These are phyloP conservation scores for Oceanites oceanicus DNA, from an alignment of 2,113 vertebrate species.

Conservation along the genomic window DNA sequence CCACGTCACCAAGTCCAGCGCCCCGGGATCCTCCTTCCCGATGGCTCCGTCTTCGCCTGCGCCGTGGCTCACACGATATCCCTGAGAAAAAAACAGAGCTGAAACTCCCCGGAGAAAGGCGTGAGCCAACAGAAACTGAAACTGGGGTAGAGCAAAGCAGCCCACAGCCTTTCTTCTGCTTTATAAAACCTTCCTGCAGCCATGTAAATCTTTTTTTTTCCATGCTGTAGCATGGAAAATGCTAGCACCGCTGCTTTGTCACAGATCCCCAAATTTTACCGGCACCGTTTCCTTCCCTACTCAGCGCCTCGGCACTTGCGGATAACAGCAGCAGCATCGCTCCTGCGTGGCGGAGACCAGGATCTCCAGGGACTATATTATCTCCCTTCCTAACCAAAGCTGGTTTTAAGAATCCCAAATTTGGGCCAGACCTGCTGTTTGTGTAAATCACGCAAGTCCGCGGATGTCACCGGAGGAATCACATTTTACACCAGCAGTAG, in stretches of 20 bases:
- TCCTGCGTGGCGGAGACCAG: fast-evolving
- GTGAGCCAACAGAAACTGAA: not conserved
- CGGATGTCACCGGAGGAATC: not conserved
- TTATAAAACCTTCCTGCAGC: fast-evolving
- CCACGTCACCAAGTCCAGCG: not conserved
- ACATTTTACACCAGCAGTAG: fast-evolving
- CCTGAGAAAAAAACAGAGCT: not conserved
- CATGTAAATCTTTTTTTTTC: fast-evolving
- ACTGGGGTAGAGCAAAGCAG: not conserved
- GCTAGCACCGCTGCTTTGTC: fast-evolving
- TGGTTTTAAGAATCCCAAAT: not conserved
- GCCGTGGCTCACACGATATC: fast-evolving
- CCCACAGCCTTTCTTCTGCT: not conserved
- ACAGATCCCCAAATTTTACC: fast-evolving
- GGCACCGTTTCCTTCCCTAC: fast-evolving
- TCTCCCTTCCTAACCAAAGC: not conserved
- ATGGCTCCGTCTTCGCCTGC: fast-evolving
- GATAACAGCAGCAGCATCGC: fast-evolving
- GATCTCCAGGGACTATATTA: fast-evolving
- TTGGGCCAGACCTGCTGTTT: not conserved
- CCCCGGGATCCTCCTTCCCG: not conserved
- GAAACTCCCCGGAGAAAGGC: not conserved
- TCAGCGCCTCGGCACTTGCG: fast-evolving
- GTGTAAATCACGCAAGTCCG: fast-evolving
- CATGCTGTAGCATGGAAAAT: fast-evolving